Conservation (phyloP, 2,797 vertebrate species). For the Xiphophorus birchmanni region DNA sequence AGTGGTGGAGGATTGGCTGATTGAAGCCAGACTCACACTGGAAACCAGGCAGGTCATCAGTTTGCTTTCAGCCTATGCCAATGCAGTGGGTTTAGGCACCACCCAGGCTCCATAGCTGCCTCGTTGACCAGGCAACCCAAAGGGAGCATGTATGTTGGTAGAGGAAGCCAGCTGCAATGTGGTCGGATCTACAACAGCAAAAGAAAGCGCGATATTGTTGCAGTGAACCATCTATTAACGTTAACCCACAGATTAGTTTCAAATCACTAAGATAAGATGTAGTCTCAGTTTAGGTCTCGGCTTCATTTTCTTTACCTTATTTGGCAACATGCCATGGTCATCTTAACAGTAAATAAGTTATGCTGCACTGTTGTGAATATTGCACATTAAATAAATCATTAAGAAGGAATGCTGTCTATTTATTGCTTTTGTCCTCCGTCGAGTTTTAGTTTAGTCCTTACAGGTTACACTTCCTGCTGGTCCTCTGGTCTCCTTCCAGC, state of each 20-base stretch:
- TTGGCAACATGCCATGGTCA: slow-evolving; percentile 32
- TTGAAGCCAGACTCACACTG: slow-evolving; percentile 90
- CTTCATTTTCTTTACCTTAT: slow-evolving; percentile 19
- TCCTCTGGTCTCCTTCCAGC: neutral
- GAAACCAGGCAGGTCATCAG: slow-evolving; percentile 93
- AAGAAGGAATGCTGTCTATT: neutral
- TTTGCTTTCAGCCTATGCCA: slow-evolving; percentile 92
- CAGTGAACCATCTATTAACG: neutral
- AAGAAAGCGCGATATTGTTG: neutral
- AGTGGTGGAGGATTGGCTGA: slow-evolving; percentile 94
- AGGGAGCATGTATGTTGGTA: slow-evolving; percentile 1
- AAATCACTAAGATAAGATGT: slow-evolving; percentile 2
- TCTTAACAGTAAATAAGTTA: slow-evolving; percentile 22
- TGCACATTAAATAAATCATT: slow-evolving; percentile 76
- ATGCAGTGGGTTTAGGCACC: slow-evolving; percentile 92
- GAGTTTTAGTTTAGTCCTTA: neutral
- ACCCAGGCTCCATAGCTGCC: slow-evolving; percentile 84
- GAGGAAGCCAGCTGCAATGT: neutral
- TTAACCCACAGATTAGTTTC: neutral
- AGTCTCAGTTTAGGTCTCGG: neutral
- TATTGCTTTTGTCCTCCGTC: neutral
- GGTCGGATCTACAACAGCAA: neutral
- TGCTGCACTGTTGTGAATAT: slow-evolving; percentile 52
- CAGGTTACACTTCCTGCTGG: neutral
- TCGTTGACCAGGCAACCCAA: neutral